phyloP scores from a whole-genome alignment of 2,888 invertebrate species.

The Drosophila setosimentum region DNA sequence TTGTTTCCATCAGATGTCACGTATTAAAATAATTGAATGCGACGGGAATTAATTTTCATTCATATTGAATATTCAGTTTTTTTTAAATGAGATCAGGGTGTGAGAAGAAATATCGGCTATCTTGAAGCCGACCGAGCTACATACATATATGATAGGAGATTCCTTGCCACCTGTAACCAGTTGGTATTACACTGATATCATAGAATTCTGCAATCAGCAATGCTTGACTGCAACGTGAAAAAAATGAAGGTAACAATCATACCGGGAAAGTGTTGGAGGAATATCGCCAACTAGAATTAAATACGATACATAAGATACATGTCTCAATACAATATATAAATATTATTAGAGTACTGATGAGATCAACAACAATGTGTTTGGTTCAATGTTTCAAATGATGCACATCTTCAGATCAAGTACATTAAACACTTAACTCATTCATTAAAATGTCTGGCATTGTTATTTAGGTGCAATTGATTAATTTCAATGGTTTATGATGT shows the following conservation, averaged over 20 bases:
- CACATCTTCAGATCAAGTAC: background rate
- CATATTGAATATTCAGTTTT: background rate
- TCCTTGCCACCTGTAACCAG: too few species aligned
- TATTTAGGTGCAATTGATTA: background rate
- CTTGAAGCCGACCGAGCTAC: background rate
- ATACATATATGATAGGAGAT: background rate
- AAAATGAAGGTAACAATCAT: background rate
- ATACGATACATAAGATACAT: background rate
- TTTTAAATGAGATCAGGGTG: background rate
- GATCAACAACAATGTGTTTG: background rate
- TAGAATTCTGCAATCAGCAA: background rate
- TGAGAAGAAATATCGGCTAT: background rate
- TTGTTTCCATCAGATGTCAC: background rate
- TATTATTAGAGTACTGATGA: background rate
- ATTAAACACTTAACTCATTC: background rate
- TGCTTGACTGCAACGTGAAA: background rate
- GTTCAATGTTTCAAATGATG: background rate
- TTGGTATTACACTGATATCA: background rate
- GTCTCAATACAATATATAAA: background rate
- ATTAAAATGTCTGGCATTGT: background rate
- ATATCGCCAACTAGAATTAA: background rate
- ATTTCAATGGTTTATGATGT: conserved; percentile 2
- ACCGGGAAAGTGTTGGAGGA: background rate
- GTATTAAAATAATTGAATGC: background rate
- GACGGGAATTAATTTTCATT: background rate